Conservation (phyloP, 2,888 invertebrate genomes). For the Hirtodrosophila alboralis region DNA sequence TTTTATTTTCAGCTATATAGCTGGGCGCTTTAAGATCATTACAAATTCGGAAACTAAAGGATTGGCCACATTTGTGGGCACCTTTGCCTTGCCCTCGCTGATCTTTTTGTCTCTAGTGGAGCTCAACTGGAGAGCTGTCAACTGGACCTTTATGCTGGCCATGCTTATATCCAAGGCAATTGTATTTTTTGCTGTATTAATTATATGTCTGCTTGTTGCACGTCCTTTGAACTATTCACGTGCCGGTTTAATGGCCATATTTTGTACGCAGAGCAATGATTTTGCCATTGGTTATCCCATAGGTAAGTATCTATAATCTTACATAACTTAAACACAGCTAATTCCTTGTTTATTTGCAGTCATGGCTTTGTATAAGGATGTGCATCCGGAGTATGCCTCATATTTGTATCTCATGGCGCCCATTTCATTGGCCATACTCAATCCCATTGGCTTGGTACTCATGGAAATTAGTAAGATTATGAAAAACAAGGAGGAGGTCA, state of each 20-base stretch:
- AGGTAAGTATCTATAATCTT: slow-evolving; percentile 83
- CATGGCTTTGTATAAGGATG: slow-evolving; percentile 91
- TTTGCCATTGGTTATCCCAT: slow-evolving; percentile 98
- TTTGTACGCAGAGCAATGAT: slow-evolving; percentile 98
- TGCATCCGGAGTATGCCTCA: slow-evolving; percentile 94
- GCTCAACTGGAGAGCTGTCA: slow-evolving; percentile 92
- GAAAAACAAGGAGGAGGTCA: slow-evolving; percentile 76
- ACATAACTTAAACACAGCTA: neutral
- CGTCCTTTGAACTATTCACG: slow-evolving; percentile 92
- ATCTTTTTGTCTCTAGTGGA: slow-evolving; percentile 95
- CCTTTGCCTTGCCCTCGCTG: slow-evolving; percentile 95
- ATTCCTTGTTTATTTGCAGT: slow-evolving; percentile 85
- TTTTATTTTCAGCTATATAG: slow-evolving; percentile 88
- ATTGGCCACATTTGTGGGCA: slow-evolving; percentile 95
- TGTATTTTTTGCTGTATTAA: slow-evolving; percentile 91
- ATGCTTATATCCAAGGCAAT: slow-evolving; percentile 93
- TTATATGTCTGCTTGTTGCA: slow-evolving; percentile 91
- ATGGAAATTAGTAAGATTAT: slow-evolving; percentile 90
- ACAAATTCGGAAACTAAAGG: slow-evolving; percentile 94
- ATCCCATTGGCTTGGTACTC: slow-evolving; percentile 95
- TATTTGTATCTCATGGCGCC: slow-evolving; percentile 97
- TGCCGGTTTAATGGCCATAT: slow-evolving; percentile 96
- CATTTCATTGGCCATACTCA: slow-evolving; percentile 95
- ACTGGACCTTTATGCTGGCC: slow-evolving; percentile 95
- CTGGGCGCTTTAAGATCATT: slow-evolving; percentile 92